phyloP scores from a whole-genome alignment of 2,888 invertebrate genomes.

The Pteria penguin region DNA sequence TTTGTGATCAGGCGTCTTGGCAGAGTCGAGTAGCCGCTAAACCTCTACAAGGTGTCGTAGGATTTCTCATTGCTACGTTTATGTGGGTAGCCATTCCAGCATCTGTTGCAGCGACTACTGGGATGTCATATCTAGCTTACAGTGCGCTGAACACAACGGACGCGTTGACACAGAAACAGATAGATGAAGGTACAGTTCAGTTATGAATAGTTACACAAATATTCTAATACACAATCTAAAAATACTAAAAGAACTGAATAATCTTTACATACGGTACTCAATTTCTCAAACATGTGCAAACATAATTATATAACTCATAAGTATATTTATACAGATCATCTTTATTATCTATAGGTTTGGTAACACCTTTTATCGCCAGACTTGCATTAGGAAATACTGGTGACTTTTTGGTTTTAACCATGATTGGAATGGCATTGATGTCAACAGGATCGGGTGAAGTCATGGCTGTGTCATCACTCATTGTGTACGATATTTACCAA shows the following conservation, averaged over 20 bases:
- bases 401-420: constrained; percentile 64
- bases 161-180: constrained; percentile 50
- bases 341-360: constrained; percentile 61
- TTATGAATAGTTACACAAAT: not conserved
- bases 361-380: constrained; percentile 69
- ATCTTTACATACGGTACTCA: too few relatives aligned
- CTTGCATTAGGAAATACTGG: constrained; percentile 61
- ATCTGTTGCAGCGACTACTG: constrained; percentile 72
- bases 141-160: constrained; percentile 51
- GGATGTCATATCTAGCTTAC: constrained; percentile 71
- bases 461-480: constrained; percentile 75
- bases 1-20: constrained; percentile 76
- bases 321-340: too few relatives aligned
- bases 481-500: constrained; percentile 75
- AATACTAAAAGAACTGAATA: not conserved
- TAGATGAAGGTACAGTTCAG: constrained; percentile 60
- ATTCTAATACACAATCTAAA: not conserved
- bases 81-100: constrained; percentile 77
- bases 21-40: constrained; percentile 77
- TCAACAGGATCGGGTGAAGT: constrained; percentile 74
- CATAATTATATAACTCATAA: too few relatives aligned
- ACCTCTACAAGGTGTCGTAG: constrained; percentile 72
- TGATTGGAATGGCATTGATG: constrained; percentile 73
- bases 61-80: constrained; percentile 73
- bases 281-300: too few relatives aligned